Conservation (phyloP, 2,113 vertebrate genomes). For the Oriolus oriolus region DNA sequence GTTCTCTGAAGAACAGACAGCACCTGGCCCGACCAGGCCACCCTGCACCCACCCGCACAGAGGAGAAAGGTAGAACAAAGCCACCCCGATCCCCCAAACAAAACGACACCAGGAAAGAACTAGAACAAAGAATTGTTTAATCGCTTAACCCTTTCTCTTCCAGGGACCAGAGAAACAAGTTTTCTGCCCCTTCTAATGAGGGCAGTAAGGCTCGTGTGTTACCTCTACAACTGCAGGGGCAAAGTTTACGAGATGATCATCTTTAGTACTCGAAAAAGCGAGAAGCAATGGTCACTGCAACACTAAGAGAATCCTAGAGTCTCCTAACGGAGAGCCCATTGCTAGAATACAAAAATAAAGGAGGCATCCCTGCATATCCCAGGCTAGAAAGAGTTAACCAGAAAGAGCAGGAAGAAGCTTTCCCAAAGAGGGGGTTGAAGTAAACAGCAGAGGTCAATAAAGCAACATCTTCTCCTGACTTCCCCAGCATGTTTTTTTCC, state of each 20-base stretch:
- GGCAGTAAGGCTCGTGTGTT: conserved; percentile 76
- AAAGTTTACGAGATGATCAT: conserved; percentile 37
- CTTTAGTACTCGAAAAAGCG: conserved; percentile 18
- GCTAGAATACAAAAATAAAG: conserved; percentile 66
- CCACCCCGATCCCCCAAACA: conserved; percentile 6
- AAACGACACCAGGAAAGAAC: conserved; percentile 43
- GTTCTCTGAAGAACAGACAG: neutral
- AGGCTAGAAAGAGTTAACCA: conserved; percentile 57
- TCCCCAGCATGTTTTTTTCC: conserved; percentile 57
- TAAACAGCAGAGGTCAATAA: conserved; percentile 65
- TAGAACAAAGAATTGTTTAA: conserved; percentile 73
- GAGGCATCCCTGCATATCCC: conserved; percentile 48
- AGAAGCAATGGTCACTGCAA: conserved; percentile 31
- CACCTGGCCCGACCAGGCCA: neutral
- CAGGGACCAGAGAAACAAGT: conserved; percentile 76
- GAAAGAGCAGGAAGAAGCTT: conserved; percentile 56
- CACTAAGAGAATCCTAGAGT: conserved; percentile 35
- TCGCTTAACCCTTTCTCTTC: conserved; percentile 77
- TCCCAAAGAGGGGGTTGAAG: conserved; percentile 44
- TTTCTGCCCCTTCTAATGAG: conserved; percentile 70
- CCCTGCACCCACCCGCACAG: neutral
- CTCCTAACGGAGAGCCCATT: conserved; percentile 29
- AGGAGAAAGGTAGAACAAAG: neutral
- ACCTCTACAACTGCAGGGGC: conserved; percentile 69
- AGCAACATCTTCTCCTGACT: conserved; percentile 59